Base-by-base conservation (phyloP, 2,797 vertebrate genomes). In the Ceryle rudis region DNA sequence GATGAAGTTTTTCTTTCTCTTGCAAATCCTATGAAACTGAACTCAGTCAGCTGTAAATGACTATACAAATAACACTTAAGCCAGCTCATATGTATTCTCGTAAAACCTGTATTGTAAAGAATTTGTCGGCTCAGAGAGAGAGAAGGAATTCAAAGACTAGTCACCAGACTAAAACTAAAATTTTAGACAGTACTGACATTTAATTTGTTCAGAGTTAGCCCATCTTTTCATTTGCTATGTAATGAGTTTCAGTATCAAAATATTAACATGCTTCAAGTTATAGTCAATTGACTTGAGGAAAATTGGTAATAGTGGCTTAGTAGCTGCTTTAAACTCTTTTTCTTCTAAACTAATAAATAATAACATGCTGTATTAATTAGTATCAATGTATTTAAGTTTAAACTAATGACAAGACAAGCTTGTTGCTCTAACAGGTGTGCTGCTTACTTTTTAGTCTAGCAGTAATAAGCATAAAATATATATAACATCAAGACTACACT, bases 11-110 rank as follows among this genome's bases (percentile, higher is more conserved):
- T 93, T 94, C 86, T 72, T 44, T 49, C 62, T 86, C 66, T 81
- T 78, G 46, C 66, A 94, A 93, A 94, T 90, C 93, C 80, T 86
- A 31, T 54, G 82, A 88, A 95, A 93, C 86, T 66, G 49, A 91
- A 86, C n/a, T 81, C 92, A 58, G 84, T 93, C 87, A 93, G 80
- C 81, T 90, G 77, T 79, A 95, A 95, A 89, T 83, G 14, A 86
- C 90, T 65, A 93, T 25, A 89, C 86, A 94, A 95, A 83, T 93
- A 95, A 92, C 73, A 86, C 18, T 90, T 88, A 90, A 94, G 81
- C 65, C 66, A 52, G 41, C 62, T 97, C 66, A 81, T 81, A 81
- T 0, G 1, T 95, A 81, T 90, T 91, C 72, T 88, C 75, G 90
- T 90, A 78, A 88, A 86, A 94, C 47, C 85, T 88, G 52, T 86